Conservation (phyloP, 2,113 vertebrate species). For the Atractosteus spatula region DNA sequence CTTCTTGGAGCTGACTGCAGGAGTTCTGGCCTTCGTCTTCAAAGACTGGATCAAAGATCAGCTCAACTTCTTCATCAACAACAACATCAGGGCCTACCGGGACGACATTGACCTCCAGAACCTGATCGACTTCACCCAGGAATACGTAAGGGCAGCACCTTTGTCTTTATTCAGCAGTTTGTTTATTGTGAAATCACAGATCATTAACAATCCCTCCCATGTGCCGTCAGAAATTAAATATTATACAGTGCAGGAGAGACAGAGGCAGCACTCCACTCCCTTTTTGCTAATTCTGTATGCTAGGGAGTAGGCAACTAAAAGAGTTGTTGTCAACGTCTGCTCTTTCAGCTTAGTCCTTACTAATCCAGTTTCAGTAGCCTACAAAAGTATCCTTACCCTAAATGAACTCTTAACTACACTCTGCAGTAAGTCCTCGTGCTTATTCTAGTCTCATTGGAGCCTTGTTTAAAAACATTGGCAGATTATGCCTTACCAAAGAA, state of each 20-base stretch:
- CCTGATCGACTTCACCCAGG: conserved; percentile 97
- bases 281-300: not conserved
- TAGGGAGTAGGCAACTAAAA: no score
- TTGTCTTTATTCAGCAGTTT: not conserved
- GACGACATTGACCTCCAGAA: conserved; percentile 98
- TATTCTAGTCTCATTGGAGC: no score
- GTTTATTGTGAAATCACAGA: not conserved
- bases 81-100: conserved; percentile 95
- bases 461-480: no score
- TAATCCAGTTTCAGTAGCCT: no score
- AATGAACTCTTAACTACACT: no score
- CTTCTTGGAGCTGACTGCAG: conserved; percentile 96
- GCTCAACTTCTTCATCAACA: conserved; percentile 98
- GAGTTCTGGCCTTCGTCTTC: conserved; percentile 95
- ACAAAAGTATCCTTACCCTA: no score
- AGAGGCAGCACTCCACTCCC: not conserved
- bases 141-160: conserved; percentile 79
- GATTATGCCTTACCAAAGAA: no score
- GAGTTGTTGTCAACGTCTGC: no score
- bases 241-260: not conserved
- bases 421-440: no score
- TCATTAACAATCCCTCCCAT: no score
- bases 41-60: conserved; percentile 99
- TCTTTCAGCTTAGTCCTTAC: no score
- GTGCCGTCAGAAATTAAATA: not conserved